Evolutionary conservation across 1,140 invertebrate genomes (phyloP), one percentile per base, ranked within the genome.

Genomic region (Pentalonia nigronervosa): DNA sequence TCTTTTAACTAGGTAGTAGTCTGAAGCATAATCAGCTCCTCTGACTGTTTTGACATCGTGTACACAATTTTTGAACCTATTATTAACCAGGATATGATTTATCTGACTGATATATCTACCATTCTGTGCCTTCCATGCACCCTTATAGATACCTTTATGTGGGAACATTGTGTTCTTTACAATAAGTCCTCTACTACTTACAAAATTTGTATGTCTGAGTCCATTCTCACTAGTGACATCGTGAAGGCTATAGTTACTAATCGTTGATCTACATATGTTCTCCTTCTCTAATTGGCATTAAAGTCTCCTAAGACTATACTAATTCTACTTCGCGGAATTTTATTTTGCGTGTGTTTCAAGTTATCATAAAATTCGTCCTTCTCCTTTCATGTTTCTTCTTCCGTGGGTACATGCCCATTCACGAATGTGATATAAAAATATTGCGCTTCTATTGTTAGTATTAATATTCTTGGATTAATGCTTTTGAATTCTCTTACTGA

Each of bases 111-210:
- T 48, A 9, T 48, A 87, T 87, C 25, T 87, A 47, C 84, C 84
- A 87, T 87, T 87, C n/a, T 45, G 45, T 6, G 84, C 84, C 48
- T 87, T 87, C 84, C 30, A 87, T 14, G 45, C 48, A 25, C 45
- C 25, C 45, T 87, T 48, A 7, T 48, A 86, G 84, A 87, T 87
- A 11, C 48, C 45, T 87, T 87, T 87, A 25, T 6, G 45, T 30
- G 45, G 84, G 45, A 87, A 47, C 84, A 87, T 87, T 84, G 41
- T 87, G 84, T 25, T 87, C n/a, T 87, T 87, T 45, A 48, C 84
- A 47, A 87, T 7, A 87, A 87, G 84, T 30, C 45, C 30, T n/a
- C 9, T 25, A 4, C 45, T 30, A 87, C 45, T 87, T 9, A 45
- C 45, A 48, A 87, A 86, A 45, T 48, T 30, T 3, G 17, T 48